Evolutionary conservation across 1,140 invertebrate genomes (phyloP).

Genomic region (Cephus cinctus): DNA sequence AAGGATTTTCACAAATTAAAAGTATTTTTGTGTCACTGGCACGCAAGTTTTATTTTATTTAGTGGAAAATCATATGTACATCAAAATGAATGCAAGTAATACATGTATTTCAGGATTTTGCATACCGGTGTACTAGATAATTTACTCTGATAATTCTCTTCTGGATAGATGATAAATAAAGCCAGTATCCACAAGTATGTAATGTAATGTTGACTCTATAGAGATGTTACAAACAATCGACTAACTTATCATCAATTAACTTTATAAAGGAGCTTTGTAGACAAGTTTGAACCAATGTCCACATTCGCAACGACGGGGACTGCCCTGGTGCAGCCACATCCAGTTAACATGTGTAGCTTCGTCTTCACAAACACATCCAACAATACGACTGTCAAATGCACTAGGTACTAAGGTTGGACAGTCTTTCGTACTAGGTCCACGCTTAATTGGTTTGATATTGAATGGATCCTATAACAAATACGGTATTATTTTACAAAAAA

Average conservation of each 20-base stretch:
- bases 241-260: constrained; percentile 30
- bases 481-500: constrained; percentile 11
- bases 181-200: constrained; percentile 28
- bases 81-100: too few species aligned
- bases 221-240: constrained; percentile 37
- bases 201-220: constrained; percentile 42
- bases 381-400: constrained; percentile 81
- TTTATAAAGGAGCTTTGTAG: constrained; percentile 68
- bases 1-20: too few species aligned
- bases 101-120: too few species aligned
- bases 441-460: constrained; percentile 77
- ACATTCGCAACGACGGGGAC: constrained; percentile 89
- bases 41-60: too few species aligned
- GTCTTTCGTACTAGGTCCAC: constrained; percentile 79
- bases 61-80: too few species aligned
- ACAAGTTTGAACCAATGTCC: constrained; percentile 95
- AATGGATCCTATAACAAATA: constrained; percentile 76
- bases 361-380: constrained; percentile 97
- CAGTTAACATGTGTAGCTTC: constrained; percentile 85
- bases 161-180: constrained; percentile 24
- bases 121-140: too few species aligned
- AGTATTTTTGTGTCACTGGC: too few species aligned
- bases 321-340: constrained; percentile 91
- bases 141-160: too few species aligned
- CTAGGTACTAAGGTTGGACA: constrained; percentile 88